Conservation (phyloP, 2,888 invertebrate species). For the Leptinotarsa rubiginosa region DNA sequence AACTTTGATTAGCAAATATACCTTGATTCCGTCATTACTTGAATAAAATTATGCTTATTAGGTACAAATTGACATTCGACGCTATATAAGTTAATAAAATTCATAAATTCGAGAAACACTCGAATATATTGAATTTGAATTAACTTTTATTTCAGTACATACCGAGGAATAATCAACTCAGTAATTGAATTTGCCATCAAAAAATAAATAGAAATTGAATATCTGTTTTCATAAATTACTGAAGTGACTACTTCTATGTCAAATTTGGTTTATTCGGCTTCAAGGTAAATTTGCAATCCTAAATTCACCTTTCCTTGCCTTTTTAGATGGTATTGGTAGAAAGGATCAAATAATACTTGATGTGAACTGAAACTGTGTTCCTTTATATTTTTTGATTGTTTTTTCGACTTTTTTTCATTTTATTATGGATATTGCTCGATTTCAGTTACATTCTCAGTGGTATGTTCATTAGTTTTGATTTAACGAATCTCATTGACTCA, state of each 20-base stretch:
- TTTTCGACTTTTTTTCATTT: constrained; percentile 21
- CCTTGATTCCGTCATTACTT: neutral
- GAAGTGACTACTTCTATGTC: no score
- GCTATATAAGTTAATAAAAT: no score
- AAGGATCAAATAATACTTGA: constrained; percentile 54
- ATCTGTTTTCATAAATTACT: no score
- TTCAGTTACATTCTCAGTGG: constrained; percentile 14
- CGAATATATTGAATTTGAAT: no score
- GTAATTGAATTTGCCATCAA: no score
- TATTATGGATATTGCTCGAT: neutral
- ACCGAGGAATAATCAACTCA: no score
- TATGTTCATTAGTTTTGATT: neutral
- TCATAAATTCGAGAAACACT: no score
- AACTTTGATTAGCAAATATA: neutral
- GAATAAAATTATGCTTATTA: neutral
- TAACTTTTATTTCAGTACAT: no score
- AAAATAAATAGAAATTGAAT: no score
- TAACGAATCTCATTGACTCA: neutral
- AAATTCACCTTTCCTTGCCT: constrained; percentile 29
- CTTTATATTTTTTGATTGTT: constrained; percentile 33
- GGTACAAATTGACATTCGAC: no score
- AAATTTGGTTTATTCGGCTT: no score
- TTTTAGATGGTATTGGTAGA: constrained; percentile 54
- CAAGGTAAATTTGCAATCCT: constrained; percentile 33
- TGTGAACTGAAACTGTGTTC: constrained; percentile 45